phyloP scores from a whole-genome alignment of 1,140 invertebrate genomes.

The Euura lappo region DNA sequence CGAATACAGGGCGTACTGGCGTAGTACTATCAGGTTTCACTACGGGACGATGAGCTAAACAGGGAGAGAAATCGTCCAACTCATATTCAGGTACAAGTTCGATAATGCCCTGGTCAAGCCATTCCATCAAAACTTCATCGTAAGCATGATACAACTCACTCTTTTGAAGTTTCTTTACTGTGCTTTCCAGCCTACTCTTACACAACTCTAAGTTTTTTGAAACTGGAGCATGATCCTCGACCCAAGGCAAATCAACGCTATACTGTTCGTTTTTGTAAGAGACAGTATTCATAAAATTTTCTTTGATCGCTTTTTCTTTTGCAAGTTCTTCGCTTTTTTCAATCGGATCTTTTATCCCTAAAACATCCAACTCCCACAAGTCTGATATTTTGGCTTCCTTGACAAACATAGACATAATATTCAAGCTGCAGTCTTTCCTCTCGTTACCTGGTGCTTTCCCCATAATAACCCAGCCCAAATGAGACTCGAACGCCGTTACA shows the following conservation, averaged over 20 bases:
- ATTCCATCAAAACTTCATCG: slow-evolving; percentile 38
- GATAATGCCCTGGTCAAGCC: slow-evolving; percentile 37
- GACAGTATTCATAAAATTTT: slow-evolving; percentile 40
- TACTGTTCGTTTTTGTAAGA: slow-evolving; percentile 34
- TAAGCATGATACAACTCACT: slow-evolving; percentile 33
- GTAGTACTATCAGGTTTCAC: slow-evolving; percentile 39
- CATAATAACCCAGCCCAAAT: slow-evolving; percentile 40
- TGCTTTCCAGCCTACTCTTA: slow-evolving; percentile 25
- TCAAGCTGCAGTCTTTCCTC: slow-evolving; percentile 34
- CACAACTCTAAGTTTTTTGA: slow-evolving; percentile 27
- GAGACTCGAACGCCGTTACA: slow-evolving; percentile 39
- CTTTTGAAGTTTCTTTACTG: slow-evolving; percentile 29
- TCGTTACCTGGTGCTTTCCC: slow-evolving; percentile 27
- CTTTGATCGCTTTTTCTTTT: slow-evolving; percentile 32
- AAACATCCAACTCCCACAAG: slow-evolving; percentile 37
- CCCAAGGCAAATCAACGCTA: slow-evolving; percentile 42
- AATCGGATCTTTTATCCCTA: slow-evolving; percentile 47
- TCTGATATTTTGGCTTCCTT: slow-evolving; percentile 33
- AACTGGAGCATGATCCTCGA: slow-evolving; percentile 24
- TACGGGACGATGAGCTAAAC: slow-evolving; percentile 43
- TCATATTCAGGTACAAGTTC: slow-evolving; percentile 34
- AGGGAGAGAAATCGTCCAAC: slow-evolving; percentile 26
- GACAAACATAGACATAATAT: slow-evolving; percentile 33
- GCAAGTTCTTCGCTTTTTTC: slow-evolving; percentile 32
- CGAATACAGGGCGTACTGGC: slow-evolving; percentile 37